A percentile compares a stretch with the other conserved stretches of the same genome.
Evolutionary conservation across 1,140 invertebrate genomes (phyloP).

Genomic region (Zaprionus taronus): DNA sequence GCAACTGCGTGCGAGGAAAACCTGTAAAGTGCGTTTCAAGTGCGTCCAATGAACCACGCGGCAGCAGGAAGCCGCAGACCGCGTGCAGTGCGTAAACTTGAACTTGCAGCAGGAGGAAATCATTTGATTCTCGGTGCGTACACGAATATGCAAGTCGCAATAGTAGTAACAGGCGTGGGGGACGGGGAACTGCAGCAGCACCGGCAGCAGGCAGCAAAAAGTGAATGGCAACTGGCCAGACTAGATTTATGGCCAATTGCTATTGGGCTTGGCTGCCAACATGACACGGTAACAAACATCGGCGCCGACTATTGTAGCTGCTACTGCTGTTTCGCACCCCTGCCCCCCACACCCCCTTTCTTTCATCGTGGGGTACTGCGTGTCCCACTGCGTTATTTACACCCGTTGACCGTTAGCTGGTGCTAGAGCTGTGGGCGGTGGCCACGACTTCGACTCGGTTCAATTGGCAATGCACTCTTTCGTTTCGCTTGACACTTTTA

Average conservation of each 20-base stretch:
- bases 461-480: constrained; percentile 11
- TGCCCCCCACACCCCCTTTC: too few species aligned
- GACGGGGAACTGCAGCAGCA: constrained; percentile 42
- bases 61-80: constrained; percentile 56
- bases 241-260: constrained; percentile 77
- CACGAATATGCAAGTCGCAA: constrained; percentile 18
- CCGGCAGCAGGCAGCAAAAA: constrained; percentile 52
- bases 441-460: constrained; percentile 12
- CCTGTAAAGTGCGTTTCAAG: constrained; percentile 60
- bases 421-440: constrained; percentile 38
- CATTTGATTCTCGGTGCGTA: constrained; percentile 9
- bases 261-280: constrained; percentile 78
- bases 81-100: constrained; percentile 69
- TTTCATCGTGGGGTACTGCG: neutral
- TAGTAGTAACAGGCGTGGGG: constrained; percentile 46
- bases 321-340: constrained; percentile 52
- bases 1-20: constrained; percentile 60
- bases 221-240: constrained; percentile 62
- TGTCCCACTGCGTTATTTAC: constrained; percentile 3
- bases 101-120: constrained; percentile 62
- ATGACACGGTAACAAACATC: constrained; percentile 68
- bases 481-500: constrained; percentile 46
- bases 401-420: neutral
- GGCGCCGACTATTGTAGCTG: constrained; percentile 55
- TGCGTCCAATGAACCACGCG: constrained; percentile 57